Conservation (phyloP, 2,797 vertebrate genomes). For the Semotilus atromaculatus region DNA sequence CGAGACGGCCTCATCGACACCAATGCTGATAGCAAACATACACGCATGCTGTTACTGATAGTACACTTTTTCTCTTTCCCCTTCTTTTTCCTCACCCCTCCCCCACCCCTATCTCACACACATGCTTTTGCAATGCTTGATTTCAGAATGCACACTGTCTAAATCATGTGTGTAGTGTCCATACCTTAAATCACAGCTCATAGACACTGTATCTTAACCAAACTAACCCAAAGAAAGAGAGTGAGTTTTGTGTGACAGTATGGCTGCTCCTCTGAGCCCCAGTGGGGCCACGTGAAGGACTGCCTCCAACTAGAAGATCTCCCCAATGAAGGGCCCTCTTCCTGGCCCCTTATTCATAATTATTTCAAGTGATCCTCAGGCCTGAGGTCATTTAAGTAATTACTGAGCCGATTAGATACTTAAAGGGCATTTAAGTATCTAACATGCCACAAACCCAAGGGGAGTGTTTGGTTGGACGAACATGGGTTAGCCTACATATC, state of each 20-base stretch:
- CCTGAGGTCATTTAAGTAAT: conserved; percentile 69
- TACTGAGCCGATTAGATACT: conserved; percentile 68
- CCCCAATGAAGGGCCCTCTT: conserved; percentile 58
- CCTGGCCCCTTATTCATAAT: conserved; percentile 66
- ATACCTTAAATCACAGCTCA: neutral
- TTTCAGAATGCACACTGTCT: neutral
- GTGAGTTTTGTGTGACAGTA: conserved; percentile 22
- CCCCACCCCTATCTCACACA: neutral
- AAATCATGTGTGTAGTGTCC: neutral
- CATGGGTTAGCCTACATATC: conserved; percentile 53
- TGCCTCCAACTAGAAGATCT: conserved; percentile 58
- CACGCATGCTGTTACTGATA: conserved; percentile 40
- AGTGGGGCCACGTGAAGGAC: conserved; percentile 53
- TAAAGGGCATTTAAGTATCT: conserved; percentile 66
- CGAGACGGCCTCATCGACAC: conserved; percentile 53
- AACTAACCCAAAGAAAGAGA: neutral
- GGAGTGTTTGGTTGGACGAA: conserved; percentile 60
- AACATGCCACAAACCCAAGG: conserved; percentile 50
- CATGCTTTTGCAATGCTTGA: conserved; percentile 9
- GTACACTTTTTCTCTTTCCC: conserved; percentile 9
- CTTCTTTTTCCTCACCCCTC: neutral
- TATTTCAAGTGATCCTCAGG: conserved; percentile 64
- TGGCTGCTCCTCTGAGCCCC: conserved; percentile 46
- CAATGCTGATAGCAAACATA: conserved; percentile 41
- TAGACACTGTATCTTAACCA: neutral